A percentile compares a stretch with the other conserved stretches of the same genome.
These are phyloP conservation scores for Porites rus DNA, from an alignment of 92 coral and sea anemone species.

Conservation along the genomic window DNA sequence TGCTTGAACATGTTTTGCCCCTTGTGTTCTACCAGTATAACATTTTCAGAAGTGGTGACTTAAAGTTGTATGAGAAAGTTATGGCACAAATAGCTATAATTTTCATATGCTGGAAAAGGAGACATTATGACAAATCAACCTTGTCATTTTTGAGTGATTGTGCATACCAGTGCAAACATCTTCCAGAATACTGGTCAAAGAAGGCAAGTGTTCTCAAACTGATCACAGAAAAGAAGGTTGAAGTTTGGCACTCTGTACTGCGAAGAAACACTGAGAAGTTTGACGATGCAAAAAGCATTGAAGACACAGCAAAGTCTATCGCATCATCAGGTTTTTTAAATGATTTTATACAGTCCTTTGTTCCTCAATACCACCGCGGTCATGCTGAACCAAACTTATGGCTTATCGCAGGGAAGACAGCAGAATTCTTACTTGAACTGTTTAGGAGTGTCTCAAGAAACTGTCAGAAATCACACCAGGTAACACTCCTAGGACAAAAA, in stretches of 20 bases:
- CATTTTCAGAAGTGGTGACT: slow-evolving; percentile 47
- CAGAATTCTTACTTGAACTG: slow-evolving; percentile 1
- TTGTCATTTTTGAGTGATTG: slow-evolving; percentile 40
- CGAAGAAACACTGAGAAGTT: slow-evolving; percentile 39
- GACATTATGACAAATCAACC: slow-evolving; percentile 40
- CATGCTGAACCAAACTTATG: slow-evolving; percentile 23
- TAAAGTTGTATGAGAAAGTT: slow-evolving; percentile 26
- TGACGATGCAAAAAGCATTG: slow-evolving; percentile 19
- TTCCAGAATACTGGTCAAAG: slow-evolving; percentile 43
- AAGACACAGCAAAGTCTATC: slow-evolving; percentile 42
- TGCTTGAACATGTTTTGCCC: slow-evolving; percentile 46
- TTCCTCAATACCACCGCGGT: slow-evolving; percentile 36
- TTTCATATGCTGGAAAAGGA: slow-evolving; percentile 33
- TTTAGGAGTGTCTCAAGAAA: slow-evolving; percentile 2
- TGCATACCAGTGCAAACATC: slow-evolving; percentile 34
- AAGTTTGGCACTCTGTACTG: slow-evolving; percentile 46
- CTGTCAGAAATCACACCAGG: slow-evolving; percentile 26
- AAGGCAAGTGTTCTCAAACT: slow-evolving; percentile 18
- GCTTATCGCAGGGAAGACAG: slow-evolving; percentile 11
- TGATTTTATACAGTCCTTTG: slow-evolving; percentile 44
- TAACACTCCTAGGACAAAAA: slow-evolving; percentile 12
- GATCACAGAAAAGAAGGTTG: slow-evolving; percentile 22
- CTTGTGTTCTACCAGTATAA: slow-evolving; percentile 37
- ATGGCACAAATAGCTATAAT: slow-evolving; percentile 36
- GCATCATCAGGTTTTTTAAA: slow-evolving; percentile 16